Conservation (phyloP, 1,140 invertebrate genomes). For the Camponotus vicinus region DNA sequence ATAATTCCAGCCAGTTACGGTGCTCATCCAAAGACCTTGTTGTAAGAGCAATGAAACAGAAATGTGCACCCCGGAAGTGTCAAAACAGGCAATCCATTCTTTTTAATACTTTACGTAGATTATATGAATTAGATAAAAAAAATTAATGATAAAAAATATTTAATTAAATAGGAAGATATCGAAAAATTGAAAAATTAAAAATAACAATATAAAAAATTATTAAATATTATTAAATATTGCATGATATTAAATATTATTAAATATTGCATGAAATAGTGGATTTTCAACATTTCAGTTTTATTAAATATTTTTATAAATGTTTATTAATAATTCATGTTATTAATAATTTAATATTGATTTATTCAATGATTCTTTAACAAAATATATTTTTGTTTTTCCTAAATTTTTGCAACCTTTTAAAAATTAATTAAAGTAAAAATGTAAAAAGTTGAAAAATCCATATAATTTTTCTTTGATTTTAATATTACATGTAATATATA, state of each 20-base stretch:
- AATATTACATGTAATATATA: background rate
- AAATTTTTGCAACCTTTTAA: background rate
- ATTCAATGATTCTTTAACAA: too few species aligned
- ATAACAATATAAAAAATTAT: background rate
- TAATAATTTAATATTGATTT: too few species aligned
- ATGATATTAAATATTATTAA: background rate
- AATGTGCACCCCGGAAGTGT: conserved; percentile 72
- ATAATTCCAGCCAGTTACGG: conserved; percentile 70
- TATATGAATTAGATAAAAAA: background rate
- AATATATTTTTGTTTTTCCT: background rate
- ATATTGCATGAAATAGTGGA: background rate
- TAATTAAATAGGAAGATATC: background rate
- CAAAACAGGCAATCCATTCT: conserved; percentile 73
- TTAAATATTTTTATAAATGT: too few species aligned
- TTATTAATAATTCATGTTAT: too few species aligned
- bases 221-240: background rate
- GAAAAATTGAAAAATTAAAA: background rate
- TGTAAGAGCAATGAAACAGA: conserved; percentile 65
- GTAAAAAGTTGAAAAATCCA: background rate
- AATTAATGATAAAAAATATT: background rate
- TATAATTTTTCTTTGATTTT: background rate
- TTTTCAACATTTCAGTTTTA: background rate
- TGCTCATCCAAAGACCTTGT: conserved; percentile 75
- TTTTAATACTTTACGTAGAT: conserved; percentile 8
- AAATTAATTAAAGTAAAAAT: conserved; percentile 15